These are phyloP conservation scores for Pygoscelis antarcticus DNA, from an alignment of 2,113 vertebrate species.

Conservation along the genomic window DNA sequence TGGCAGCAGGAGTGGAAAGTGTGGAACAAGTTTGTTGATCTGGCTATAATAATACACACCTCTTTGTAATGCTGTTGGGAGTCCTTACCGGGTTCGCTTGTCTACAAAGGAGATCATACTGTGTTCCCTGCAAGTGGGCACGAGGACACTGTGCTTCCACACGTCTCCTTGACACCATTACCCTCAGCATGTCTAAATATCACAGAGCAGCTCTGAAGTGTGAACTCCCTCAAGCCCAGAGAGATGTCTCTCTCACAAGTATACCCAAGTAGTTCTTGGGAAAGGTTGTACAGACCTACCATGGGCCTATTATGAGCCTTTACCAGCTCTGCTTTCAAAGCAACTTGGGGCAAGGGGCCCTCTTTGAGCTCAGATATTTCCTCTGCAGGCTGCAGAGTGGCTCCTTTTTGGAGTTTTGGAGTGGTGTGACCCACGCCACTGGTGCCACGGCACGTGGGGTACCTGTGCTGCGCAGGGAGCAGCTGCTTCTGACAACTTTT, in stretches of 20 bases:
- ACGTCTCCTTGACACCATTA: accelerated
- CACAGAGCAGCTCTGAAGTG: not conserved
- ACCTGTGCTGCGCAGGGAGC: not conserved
- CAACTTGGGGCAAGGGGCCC: not conserved
- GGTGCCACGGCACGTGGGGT: not conserved
- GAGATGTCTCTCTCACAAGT: not conserved
- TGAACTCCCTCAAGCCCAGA: not conserved
- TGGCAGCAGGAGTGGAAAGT: not conserved
- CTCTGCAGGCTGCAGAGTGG: not conserved
- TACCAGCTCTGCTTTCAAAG: not conserved
- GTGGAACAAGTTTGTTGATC: not conserved
- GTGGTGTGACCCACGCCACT: accelerated
- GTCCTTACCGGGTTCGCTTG: not conserved
- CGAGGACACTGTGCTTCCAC: not conserved
- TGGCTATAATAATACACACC: not conserved
- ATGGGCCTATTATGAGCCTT: not conserved
- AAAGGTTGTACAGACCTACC: not conserved
- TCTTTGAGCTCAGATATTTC: not conserved
- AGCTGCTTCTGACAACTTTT: not conserved
- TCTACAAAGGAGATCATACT: not conserved
- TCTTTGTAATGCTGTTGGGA: not conserved
- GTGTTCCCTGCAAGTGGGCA: not conserved
- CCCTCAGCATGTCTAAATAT: not conserved
- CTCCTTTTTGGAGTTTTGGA: not conserved
- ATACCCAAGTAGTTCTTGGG: not conserved